Percentiles rank a stretch among this genome's conserved stretches.
These are phyloP conservation scores for Cathartes aura DNA, from an alignment of 2,113 vertebrate genomes.

Conservation along the genomic window DNA sequence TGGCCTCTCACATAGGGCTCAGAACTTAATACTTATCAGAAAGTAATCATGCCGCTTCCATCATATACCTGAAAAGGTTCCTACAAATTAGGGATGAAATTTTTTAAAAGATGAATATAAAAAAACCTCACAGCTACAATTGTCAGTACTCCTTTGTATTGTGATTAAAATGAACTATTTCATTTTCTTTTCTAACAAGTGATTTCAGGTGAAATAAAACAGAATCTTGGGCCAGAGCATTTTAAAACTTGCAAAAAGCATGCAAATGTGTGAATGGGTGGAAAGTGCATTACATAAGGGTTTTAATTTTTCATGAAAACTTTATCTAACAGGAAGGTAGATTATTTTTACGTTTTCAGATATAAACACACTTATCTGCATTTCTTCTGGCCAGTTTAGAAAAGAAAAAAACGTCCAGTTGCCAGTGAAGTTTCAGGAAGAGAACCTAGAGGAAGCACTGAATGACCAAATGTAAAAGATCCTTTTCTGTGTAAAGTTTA, in stretches of 20 bases:
- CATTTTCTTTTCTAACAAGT: not conserved
- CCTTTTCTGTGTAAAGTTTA: not conserved
- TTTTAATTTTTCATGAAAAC: not conserved
- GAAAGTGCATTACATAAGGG: not conserved
- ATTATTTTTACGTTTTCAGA: not conserved
- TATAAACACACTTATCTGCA: not conserved
- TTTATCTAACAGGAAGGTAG: not conserved
- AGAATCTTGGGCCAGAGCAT: not conserved
- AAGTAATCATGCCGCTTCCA: not conserved
- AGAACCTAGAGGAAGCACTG: too few species aligned
- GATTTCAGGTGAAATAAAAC: not conserved
- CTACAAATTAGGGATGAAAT: not conserved
- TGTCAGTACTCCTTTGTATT: not conserved
- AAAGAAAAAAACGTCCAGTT: not conserved
- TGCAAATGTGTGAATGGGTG: not conserved
- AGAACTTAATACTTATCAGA: not conserved
- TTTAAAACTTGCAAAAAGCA: conserved; percentile 23
- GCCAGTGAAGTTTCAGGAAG: not conserved
- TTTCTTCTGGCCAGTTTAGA: not conserved
- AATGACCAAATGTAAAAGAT: not conserved
- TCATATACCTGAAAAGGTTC: not conserved
- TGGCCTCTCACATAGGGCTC: not conserved
- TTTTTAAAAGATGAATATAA: not conserved
- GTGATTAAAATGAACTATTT: not conserved
- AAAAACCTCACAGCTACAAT: not conserved